Evolutionary conservation across 1,140 invertebrate species (phyloP).

Genomic region (Frieseomelitta varia): DNA sequence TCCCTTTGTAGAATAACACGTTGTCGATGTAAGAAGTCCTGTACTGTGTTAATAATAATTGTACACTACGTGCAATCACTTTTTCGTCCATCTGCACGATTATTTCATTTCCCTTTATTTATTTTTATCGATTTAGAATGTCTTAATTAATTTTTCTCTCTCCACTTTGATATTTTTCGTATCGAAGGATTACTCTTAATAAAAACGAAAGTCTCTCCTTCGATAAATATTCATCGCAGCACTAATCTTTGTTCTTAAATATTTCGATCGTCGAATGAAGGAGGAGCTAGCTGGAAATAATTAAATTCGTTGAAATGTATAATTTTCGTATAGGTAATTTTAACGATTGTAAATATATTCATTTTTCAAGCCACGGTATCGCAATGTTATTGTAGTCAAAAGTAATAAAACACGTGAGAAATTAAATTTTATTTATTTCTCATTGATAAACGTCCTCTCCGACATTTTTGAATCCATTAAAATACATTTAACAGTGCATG

Average conservation of each 20-base stretch:
- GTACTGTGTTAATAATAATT: slow-evolving; percentile 69
- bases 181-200: background rate
- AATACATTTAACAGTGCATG: background rate
- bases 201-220: too few species aligned
- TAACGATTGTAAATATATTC: slow-evolving; percentile 13
- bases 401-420: slow-evolving; percentile 19
- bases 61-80: slow-evolving; percentile 50
- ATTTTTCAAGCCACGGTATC: background rate
- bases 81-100: background rate
- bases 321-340: background rate
- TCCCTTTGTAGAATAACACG: background rate
- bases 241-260: slow-evolving; percentile 1
- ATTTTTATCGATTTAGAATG: slow-evolving; percentile 1
- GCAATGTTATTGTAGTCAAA: background rate
- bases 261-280: background rate
- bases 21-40: slow-evolving; percentile 61
- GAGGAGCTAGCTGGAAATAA: background rate
- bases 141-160: background rate
- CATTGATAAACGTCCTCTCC: background rate
- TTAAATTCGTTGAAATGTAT: background rate
- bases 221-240: too few species aligned
- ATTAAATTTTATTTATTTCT: background rate
- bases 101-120: background rate
- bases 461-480: background rate
- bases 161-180: too few species aligned